Evolutionary conservation across 2,113 vertebrate genomes (phyloP).

Genomic region (Aldabrachelys gigantea): DNA sequence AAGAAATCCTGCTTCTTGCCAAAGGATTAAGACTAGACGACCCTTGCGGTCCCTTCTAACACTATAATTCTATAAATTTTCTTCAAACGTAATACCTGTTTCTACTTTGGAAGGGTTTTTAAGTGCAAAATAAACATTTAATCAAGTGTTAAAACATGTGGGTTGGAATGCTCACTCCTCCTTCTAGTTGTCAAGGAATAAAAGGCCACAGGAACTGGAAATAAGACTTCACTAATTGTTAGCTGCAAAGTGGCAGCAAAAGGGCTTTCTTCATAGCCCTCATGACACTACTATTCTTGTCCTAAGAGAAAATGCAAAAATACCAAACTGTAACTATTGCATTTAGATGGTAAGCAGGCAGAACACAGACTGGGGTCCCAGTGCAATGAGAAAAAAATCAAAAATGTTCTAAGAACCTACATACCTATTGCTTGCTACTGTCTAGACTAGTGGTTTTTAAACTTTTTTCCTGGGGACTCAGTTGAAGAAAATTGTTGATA

Average conservation of each 20-base stretch:
- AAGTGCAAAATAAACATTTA: background rate
- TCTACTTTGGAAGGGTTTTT: background rate
- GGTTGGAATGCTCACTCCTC: background rate
- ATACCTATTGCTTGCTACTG: background rate
- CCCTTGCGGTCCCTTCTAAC: background rate
- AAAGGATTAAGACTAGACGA: too few relatives aligned
- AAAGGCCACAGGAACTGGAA: background rate
- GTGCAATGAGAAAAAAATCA: background rate
- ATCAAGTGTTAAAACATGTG: background rate
- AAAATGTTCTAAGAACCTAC: background rate
- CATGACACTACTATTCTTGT: background rate
- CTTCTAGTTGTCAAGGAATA: background rate
- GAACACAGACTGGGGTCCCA: background rate
- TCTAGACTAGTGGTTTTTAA: background rate
- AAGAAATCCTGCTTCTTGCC: background rate
- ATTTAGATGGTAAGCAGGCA: background rate
- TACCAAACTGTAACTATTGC: background rate
- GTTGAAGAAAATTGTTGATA: too few relatives aligned
- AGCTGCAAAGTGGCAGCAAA: background rate
- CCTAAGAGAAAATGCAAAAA: background rate
- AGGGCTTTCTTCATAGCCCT: background rate
- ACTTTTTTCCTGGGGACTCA: too few relatives aligned
- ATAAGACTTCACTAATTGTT: background rate
- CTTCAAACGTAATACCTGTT: background rate
- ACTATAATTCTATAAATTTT: background rate